phyloP scores from a whole-genome alignment of 2,797 vertebrate genomes.

The Babyrousa celebensis region DNA sequence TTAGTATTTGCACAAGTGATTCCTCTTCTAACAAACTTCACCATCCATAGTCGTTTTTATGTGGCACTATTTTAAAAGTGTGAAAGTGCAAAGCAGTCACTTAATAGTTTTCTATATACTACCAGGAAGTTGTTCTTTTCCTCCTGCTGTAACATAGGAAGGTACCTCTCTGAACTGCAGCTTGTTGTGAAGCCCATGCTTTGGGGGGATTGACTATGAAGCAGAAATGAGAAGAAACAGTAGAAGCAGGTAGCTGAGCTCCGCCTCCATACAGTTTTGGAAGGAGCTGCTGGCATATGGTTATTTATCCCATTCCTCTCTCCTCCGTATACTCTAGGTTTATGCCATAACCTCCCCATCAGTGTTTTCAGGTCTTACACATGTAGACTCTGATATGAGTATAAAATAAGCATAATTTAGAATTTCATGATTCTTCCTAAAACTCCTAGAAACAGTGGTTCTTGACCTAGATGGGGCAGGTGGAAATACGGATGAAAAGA shows the following conservation, averaged over 20 bases:
- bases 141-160: background rate
- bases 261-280: background rate
- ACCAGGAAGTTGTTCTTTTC: background rate
- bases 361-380: background rate
- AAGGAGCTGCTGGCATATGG: background rate
- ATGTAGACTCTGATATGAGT: background rate
- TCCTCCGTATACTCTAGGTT: background rate
- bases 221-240: background rate
- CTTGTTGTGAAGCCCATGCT: background rate
- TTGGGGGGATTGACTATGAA: background rate
- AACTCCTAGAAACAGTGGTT: background rate
- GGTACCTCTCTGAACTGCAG: background rate
- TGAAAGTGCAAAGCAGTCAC: background rate
- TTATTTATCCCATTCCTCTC: background rate
- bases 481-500: background rate
- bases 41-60: background rate
- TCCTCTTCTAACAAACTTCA: background rate
- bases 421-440: slow-evolving; percentile 26
- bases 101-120: background rate
- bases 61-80: background rate
- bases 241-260: background rate
- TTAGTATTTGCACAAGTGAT: background rate
- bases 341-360: background rate
- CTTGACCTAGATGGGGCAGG: background rate
- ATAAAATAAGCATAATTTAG: background rate